A percentile compares a stretch with the other conserved stretches of the same genome.
phyloP scores from a whole-genome alignment of 2,797 vertebrate species.

The Sphenopsis melanotis region DNA sequence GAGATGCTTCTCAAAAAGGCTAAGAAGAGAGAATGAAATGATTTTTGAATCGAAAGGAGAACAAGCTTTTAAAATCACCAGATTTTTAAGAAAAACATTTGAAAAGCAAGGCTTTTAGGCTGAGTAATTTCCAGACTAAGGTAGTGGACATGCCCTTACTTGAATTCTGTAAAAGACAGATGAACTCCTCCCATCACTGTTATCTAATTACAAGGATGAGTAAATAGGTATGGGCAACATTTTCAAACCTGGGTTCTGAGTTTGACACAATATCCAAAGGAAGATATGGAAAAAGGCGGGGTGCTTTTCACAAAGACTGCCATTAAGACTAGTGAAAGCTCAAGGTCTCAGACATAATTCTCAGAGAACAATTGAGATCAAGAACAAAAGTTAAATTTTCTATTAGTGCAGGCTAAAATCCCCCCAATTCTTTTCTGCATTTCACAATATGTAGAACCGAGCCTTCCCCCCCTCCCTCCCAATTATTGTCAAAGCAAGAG shows the following conservation, averaged over 20 bases:
- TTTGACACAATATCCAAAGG: constrained; percentile 53
- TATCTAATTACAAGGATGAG: constrained; percentile 67
- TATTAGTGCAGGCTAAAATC: background rate
- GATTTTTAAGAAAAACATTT: background rate
- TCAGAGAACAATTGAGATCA: background rate
- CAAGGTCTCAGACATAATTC: background rate
- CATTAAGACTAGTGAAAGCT: background rate
- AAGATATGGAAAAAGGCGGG: background rate
- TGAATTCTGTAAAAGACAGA: constrained; percentile 33
- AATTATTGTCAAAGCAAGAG: background rate
- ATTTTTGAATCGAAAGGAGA: background rate
- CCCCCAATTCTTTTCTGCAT: background rate
- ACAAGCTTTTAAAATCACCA: background rate
- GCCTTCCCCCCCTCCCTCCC: rapidly evolving
- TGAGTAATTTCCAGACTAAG: constrained; percentile 49
- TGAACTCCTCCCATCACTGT: constrained; percentile 55
- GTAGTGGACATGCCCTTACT: constrained; percentile 41
- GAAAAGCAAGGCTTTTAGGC: constrained; percentile 4
- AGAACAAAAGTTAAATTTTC: background rate
- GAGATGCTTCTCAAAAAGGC: background rate
- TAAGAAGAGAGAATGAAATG: background rate
- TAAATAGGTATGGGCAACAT: constrained; percentile 57
- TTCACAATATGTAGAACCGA: background rate
- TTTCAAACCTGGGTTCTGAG: constrained; percentile 31
- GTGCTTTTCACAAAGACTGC: background rate